Evolutionary conservation across 2,113 vertebrate species (phyloP), one percentile per base, ranked within the genome.

Genomic region (Pelusios castaneus): DNA sequence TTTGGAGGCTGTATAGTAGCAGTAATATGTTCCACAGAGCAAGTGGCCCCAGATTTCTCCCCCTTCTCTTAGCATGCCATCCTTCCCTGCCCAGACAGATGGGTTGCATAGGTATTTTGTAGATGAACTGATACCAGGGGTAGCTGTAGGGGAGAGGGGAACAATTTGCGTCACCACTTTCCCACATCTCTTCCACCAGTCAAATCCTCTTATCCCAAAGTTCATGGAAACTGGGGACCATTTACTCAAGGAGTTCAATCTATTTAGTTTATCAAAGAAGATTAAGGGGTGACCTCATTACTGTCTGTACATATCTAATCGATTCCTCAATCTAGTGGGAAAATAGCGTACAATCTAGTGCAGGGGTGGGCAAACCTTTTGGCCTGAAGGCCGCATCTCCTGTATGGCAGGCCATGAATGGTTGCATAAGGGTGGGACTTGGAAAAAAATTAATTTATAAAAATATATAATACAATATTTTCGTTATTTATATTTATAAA

Each of bases 61-160:
- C 45, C 27, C 2, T 21, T 45, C 27, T 34, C 45, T 29, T 78
- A 12, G 29, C 0, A 0, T 56, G 13, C 34, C 2, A 17, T 2
- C 5, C 60, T 82, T 29, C 75, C 5, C 34, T 10, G 21, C 41
- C 3, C 2, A 16, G 14, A 73, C 5, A 22, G 9, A 19, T 31
- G 5, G 10, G 6, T 54, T 77, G 21, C 27, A n/a, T 6, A n/a
- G 6, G 5, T 31, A 52, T 43, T 78, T 80, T 54, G 24, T 27
- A 17, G 31, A 85, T 14, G 14, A 79, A 24, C 19, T 49, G 29
- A 2, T 5, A 76, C 43, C 54, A 51, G 41, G 73, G 16, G 60
- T 29, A 38, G 22, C 25, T 70, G 19, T 2, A 80, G 10, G 29
- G 5, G 84, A 41, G 1, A 83, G 49, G 77, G 88, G 22, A 78